phyloP scores from a whole-genome alignment of 2,797 vertebrate species.

The Myotis pilosus region DNA sequence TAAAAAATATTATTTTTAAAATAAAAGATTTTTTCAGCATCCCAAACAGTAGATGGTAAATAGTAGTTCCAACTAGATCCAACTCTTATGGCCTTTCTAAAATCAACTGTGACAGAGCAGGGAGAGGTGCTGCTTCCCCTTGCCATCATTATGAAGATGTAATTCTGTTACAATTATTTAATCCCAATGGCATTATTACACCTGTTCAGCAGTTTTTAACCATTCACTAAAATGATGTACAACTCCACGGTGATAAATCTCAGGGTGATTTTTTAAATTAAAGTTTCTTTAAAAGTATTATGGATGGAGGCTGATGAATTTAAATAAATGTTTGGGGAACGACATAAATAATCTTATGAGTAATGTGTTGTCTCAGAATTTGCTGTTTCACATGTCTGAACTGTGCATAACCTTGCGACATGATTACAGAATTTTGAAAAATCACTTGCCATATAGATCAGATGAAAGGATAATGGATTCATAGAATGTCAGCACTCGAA shows the following conservation, averaged over 20 bases:
- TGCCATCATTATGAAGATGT: conserved; percentile 64
- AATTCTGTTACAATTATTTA: conserved; percentile 73
- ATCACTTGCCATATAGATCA: conserved; percentile 33
- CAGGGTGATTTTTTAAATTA: conserved; percentile 62
- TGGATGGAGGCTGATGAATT: conserved; percentile 55
- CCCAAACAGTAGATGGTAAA: background rate
- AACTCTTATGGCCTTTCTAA: background rate
- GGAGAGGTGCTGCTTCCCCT: background rate
- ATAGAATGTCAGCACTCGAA: background rate
- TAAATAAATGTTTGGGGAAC: conserved; percentile 56
- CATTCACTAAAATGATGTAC: conserved; percentile 75
- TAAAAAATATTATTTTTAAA: background rate
- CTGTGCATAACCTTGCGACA: conserved; percentile 24
- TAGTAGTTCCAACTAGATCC: background rate
- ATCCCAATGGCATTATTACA: conserved; percentile 72
- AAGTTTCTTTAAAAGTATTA: conserved; percentile 67
- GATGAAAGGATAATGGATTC: conserved; percentile 51
- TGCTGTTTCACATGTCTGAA: background rate
- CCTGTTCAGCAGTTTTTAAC: conserved; percentile 71
- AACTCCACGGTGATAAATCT: conserved; percentile 70
- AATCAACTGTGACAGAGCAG: background rate
- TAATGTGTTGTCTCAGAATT: conserved; percentile 25
- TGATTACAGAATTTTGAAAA: conserved; percentile 33
- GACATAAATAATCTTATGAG: conserved; percentile 25
- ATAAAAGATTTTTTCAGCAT: background rate